phyloP scores from a whole-genome alignment of 92 coral and sea anemone species.

The Phymanthus crucifer region DNA sequence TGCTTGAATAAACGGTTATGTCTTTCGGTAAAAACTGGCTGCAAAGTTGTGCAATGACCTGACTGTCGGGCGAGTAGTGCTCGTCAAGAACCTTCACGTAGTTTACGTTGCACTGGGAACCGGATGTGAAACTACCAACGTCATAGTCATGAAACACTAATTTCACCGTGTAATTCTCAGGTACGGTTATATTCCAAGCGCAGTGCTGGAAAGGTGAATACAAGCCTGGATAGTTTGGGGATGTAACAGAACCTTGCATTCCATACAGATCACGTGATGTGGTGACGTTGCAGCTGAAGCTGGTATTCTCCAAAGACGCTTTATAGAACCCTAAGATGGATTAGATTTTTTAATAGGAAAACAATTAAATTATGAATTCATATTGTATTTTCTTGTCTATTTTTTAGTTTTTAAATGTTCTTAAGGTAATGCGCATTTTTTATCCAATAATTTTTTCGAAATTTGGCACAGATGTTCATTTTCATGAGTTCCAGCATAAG shows the following conservation, averaged over 20 bases:
- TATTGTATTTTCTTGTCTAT: too few relatives aligned
- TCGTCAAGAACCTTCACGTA: neutral
- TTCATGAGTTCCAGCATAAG: too few relatives aligned
- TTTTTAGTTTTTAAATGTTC: too few relatives aligned
- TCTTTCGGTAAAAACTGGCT: neutral
- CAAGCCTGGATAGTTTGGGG: neutral
- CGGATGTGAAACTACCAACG: neutral
- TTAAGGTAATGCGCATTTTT: too few relatives aligned
- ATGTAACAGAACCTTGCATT: neutral
- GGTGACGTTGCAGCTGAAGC: neutral
- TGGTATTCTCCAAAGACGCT: neutral
- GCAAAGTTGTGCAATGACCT: neutral
- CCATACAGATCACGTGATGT: neutral
- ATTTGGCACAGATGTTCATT: too few relatives aligned
- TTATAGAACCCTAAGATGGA: neutral
- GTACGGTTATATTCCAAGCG: neutral
- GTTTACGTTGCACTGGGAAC: neutral
- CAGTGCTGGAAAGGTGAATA: neutral
- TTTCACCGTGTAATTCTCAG: neutral
- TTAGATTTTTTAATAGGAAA: too few relatives aligned
- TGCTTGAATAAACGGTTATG: neutral
- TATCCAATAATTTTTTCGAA: too few relatives aligned
- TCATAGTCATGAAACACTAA: neutral
- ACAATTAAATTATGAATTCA: too few relatives aligned
- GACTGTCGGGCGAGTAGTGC: neutral